These are phyloP conservation scores for Anaspis maculata DNA, from an alignment of 2,888 invertebrate species.

Conservation along the genomic window DNA sequence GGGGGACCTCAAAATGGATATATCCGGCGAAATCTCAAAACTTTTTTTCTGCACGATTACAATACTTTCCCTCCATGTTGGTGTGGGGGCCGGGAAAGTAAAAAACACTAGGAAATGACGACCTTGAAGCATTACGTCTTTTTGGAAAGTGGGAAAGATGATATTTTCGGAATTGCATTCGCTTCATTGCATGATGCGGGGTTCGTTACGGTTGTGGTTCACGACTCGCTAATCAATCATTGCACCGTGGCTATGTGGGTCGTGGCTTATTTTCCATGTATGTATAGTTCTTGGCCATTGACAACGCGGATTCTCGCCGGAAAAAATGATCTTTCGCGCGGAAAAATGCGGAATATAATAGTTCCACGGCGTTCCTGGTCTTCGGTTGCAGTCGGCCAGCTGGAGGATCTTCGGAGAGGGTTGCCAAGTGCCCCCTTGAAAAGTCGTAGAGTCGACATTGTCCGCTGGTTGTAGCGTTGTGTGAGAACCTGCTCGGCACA, in stretches of 20 bases:
- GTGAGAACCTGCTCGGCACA: conserved; percentile 35
- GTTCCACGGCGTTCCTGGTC: conserved; percentile 24
- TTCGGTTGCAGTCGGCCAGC: conserved; percentile 21
- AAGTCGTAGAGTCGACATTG: conserved; percentile 13
- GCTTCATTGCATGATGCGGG: no score
- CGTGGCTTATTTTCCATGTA: conserved; percentile 26
- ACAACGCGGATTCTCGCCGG: conserved; percentile 22
- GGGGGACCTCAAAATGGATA: no score
- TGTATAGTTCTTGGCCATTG: conserved; percentile 24
- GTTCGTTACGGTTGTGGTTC: no score
- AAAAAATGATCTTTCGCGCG: conserved; percentile 21
- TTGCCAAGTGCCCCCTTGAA: conserved; percentile 8
- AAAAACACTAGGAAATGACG: no score
- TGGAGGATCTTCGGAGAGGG: conserved; percentile 9
- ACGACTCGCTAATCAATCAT: no score
- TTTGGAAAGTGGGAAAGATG: no score
- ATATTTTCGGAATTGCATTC: no score
- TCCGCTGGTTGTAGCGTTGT: conserved; percentile 26
- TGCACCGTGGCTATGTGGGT: conserved; percentile 15
- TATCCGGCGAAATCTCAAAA: no score
- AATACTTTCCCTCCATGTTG: no score
- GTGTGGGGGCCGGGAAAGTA: no score
- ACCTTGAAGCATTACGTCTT: no score
- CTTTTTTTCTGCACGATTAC: no score
- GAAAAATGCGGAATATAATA: conserved; percentile 30